Conservation (phyloP, 2,113 vertebrate genomes). For the Vidua macroura region DNA sequence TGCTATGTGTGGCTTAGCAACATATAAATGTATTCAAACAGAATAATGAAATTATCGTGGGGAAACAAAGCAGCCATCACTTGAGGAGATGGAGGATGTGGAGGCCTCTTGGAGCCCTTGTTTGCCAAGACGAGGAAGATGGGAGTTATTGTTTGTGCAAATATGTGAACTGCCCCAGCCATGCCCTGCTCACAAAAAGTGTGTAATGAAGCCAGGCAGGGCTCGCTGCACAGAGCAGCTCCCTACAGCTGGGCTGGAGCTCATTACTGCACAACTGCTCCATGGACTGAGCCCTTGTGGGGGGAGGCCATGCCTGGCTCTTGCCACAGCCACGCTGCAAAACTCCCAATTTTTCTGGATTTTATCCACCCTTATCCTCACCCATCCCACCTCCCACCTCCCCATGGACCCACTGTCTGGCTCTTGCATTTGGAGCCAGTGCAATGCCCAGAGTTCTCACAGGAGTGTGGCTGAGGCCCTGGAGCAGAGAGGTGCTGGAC, state of each 20-base stretch:
- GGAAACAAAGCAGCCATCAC: slow-evolving; percentile 71
- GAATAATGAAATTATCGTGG: slow-evolving; percentile 72
- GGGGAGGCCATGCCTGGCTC: neutral
- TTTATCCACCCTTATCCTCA: neutral
- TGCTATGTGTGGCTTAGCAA: slow-evolving; percentile 73
- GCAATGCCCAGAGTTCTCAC: neutral
- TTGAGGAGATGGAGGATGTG: slow-evolving; percentile 57
- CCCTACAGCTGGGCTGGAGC: slow-evolving; percentile 15
- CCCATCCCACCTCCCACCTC: no score
- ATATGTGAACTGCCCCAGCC: slow-evolving; percentile 24
- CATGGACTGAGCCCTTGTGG: neutral
- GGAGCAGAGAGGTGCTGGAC: neutral
- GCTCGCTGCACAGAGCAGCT: neutral
- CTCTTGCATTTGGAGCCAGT: neutral
- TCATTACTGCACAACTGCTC: neutral
- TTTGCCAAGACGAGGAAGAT: slow-evolving; percentile 62
- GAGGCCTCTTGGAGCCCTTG: slow-evolving; percentile 65
- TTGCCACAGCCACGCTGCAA: accelerated
- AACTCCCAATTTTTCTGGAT: neutral
- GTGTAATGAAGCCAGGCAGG: slow-evolving; percentile 1
- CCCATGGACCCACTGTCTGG: accelerated
- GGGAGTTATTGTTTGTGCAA: slow-evolving; percentile 64
- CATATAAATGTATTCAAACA: slow-evolving; percentile 67
- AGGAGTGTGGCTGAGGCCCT: neutral
- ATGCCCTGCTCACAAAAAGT: slow-evolving; percentile 27